Percentiles rank a stretch among this genome's conserved stretches.
phyloP scores from a whole-genome alignment of 2,888 invertebrate species.

The Tiliacea aurago region DNA sequence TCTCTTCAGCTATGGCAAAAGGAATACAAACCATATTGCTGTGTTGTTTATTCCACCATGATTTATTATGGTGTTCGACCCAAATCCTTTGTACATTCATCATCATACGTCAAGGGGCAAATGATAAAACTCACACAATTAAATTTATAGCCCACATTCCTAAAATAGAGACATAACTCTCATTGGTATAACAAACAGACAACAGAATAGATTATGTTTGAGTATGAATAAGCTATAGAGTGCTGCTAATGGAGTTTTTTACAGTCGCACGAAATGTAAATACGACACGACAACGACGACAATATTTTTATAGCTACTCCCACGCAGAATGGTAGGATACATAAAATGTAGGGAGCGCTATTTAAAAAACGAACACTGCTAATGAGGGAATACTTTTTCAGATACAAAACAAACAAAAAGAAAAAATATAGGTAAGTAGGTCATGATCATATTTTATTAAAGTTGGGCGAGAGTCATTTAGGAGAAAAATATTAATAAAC shows the following conservation, averaged over 20 bases:
- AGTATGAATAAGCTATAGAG: constrained; percentile 50
- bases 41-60: constrained; percentile 50
- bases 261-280: constrained; percentile 29
- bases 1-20: constrained; percentile 18
- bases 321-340: not conserved
- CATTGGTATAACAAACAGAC: constrained; percentile 52
- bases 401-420: not conserved
- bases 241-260: constrained; percentile 29
- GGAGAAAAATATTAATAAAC: too few relatives aligned
- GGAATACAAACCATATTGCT: constrained; percentile 28
- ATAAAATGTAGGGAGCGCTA: not conserved
- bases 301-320: constrained; percentile 20
- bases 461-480: not conserved
- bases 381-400: constrained; percentile 1
- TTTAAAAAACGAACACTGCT: not conserved
- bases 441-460: not conserved
- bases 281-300: too few relatives aligned
- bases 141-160: constrained; percentile 55
- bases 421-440: not conserved
- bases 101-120: constrained; percentile 43
- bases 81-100: constrained; percentile 52
- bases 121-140: constrained; percentile 60
- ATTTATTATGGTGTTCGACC: constrained; percentile 60
- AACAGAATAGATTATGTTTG: constrained; percentile 27
- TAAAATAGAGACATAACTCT: constrained; percentile 58